Conservation (phyloP, 1,140 invertebrate genomes). For the Pseudomyrmex sp. region DNA sequence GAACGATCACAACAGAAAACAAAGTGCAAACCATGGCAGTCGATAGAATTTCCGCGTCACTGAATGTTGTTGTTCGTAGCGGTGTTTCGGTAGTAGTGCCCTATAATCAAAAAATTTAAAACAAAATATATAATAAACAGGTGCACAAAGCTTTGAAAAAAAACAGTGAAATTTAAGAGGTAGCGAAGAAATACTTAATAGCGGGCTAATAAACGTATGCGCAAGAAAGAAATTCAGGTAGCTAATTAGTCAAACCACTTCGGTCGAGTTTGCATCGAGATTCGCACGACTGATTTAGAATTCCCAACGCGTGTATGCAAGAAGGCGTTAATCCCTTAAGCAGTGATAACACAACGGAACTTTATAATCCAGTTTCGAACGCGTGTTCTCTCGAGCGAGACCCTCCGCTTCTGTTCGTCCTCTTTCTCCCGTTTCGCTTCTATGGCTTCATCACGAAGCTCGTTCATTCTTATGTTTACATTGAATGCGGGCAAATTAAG, state of each 20-base stretch:
- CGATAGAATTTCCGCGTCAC: not conserved
- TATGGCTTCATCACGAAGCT: not conserved
- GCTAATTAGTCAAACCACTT: slow-evolving; percentile 1
- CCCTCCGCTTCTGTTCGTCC: not conserved
- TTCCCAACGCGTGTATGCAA: slow-evolving; percentile 52
- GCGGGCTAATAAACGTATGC: too few relatives aligned
- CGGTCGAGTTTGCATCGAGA: slow-evolving; percentile 34
- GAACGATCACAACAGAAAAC: slow-evolving; percentile 29
- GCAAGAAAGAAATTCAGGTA: not conserved
- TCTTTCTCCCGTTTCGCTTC: not conserved
- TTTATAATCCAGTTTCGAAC: slow-evolving; percentile 71
- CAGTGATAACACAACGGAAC: slow-evolving; percentile 70
- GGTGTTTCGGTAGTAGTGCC: too few relatives aligned
- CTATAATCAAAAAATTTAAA: not conserved
- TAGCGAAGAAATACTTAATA: not conserved
- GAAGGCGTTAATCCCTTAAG: slow-evolving; percentile 70
- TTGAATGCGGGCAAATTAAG: not conserved
- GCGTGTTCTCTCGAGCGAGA: slow-evolving; percentile 40
- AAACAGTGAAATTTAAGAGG: not conserved
- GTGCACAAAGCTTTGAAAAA: not conserved
- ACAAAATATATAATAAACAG: not conserved
- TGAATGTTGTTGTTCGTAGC: too few relatives aligned
- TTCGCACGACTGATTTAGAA: slow-evolving; percentile 55
- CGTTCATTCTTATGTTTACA: slow-evolving; percentile 37
- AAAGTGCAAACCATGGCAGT: slow-evolving; percentile 3